These are phyloP conservation scores for Metopolophium dirhodum DNA, from an alignment of 1,140 invertebrate genomes.

Conservation along the genomic window DNA sequence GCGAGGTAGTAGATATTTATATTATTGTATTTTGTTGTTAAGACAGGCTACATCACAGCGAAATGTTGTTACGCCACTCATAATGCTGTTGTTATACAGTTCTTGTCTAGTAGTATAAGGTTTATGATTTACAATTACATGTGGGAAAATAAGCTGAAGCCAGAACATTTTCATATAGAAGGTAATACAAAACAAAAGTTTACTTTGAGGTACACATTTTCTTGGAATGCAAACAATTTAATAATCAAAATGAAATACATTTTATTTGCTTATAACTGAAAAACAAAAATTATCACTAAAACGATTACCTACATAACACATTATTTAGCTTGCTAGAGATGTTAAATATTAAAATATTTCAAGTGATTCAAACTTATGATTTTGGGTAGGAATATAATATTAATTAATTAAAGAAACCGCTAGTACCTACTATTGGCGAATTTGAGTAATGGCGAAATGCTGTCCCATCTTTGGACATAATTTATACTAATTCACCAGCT, in stretches of 20 bases:
- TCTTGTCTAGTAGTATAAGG: too few species aligned
- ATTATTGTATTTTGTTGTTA: too few species aligned
- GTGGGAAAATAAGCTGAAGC: background rate
- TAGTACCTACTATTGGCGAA: background rate
- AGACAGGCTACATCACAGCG: too few species aligned
- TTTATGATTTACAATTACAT: background rate
- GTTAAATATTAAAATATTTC: slow-evolving; percentile 24
- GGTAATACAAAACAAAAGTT: background rate
- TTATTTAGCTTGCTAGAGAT: background rate
- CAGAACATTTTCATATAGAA: background rate
- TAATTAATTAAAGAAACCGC: background rate
- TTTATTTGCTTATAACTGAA: background rate
- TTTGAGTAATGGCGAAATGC: background rate
- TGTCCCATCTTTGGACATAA: background rate
- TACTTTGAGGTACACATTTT: background rate
- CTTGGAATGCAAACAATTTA: slow-evolving; percentile 35
- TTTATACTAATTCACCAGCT: background rate
- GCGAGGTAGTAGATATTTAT: too few species aligned
- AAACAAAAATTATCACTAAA: background rate
- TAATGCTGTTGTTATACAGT: too few species aligned
- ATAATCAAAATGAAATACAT: background rate
- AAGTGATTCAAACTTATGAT: background rate
- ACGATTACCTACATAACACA: background rate
- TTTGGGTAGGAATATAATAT: background rate
- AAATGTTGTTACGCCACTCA: too few species aligned